Base-by-base conservation (phyloP, 2,888 invertebrate genomes). In the Melipona beecheii region DNA sequence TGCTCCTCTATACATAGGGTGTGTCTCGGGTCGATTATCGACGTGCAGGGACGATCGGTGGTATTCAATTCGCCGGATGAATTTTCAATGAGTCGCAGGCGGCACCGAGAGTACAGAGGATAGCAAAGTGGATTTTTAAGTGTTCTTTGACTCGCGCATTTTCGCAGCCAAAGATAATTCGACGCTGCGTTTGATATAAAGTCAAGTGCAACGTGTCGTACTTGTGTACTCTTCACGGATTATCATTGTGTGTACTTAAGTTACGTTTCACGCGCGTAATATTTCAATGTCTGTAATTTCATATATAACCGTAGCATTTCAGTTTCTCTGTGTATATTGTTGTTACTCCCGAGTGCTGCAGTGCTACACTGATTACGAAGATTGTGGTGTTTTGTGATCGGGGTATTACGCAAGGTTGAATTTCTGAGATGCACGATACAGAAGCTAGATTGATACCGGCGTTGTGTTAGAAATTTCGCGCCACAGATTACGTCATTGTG, bases 1-100 rank as follows among this genome's bases (percentile, higher is more conserved):
- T 56, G 56, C 11, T 11, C 27, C 54, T 75, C 36, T 66, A 73
- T 73, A 75, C 74, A 84, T 58, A 65, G 75, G 69, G 75, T 83
- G 73, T 65, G 36, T 24, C 70, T 43, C 43, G 9, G 9, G 43
- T 43, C 43, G 17, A 49, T 43, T 71, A 77, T 56, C 62, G 54
- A 70, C 31, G 24, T 43, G 43, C 43, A 43, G 9, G 5, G 2
- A 17, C 9, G n/a, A 13, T 9, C 43, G 43, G 9, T 43, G 43
- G 43, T 43, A 6, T 4, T 71, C 15, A 24, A 54, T 65, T n/a
- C 43, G 19, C 24, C 27, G 43, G n/a, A 21, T 60, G 21, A 31
- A 36, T 24, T 36, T 56, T 36, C 49, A 19, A 66, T 56, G n/a
- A n/a, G 52, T 71, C 43, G 11, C 31, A 1, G 43, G 6, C 31